A percentile compares a stretch with the other conserved stretches of the same genome.
Conservation (phyloP, 2,797 vertebrate species). For the Periophthalmus magnuspinnatus region DNA sequence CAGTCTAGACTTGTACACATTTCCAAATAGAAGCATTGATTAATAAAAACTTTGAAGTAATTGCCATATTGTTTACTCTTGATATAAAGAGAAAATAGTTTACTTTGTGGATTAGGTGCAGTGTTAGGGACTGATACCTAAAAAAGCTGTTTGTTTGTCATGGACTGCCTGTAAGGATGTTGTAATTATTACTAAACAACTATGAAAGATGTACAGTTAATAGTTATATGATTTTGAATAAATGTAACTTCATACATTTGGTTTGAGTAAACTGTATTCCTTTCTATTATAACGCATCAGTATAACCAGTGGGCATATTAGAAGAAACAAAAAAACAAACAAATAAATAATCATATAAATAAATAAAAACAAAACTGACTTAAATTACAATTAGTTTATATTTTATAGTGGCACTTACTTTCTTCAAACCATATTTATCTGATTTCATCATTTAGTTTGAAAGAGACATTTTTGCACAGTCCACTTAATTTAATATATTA, state of each 20-base stretch:
- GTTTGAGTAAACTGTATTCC: slow-evolving; percentile 12
- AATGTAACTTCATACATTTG: slow-evolving; percentile 68
- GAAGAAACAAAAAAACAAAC: too few relatives aligned
- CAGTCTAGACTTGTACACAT: slow-evolving; percentile 29
- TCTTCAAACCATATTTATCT: too few relatives aligned
- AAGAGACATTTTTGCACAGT: too few relatives aligned
- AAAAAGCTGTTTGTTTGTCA: slow-evolving; percentile 67
- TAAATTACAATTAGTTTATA: too few relatives aligned
- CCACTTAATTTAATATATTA: too few relatives aligned
- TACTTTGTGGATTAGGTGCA: slow-evolving; percentile 42
- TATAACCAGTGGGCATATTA: not conserved
- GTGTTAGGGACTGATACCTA: slow-evolving; percentile 30
- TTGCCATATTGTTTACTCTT: slow-evolving; percentile 51
- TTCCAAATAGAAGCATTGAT: slow-evolving; percentile 46
- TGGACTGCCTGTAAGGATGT: slow-evolving; percentile 70
- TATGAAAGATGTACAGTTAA: slow-evolving; percentile 64
- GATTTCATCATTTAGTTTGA: too few relatives aligned
- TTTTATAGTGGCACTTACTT: too few relatives aligned
- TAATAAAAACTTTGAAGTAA: slow-evolving; percentile 34
- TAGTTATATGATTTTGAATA: slow-evolving; percentile 75
- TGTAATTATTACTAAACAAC: slow-evolving; percentile 74
- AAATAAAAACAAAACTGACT: not conserved
- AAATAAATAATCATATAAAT: not conserved
- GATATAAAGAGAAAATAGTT: slow-evolving; percentile 43
- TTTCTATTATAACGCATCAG: not conserved